These are phyloP conservation scores for Clytia hemisphaerica DNA, from an alignment of 30 jellyfish, hydroid and myxozoan genomes.

Conservation along the genomic window DNA sequence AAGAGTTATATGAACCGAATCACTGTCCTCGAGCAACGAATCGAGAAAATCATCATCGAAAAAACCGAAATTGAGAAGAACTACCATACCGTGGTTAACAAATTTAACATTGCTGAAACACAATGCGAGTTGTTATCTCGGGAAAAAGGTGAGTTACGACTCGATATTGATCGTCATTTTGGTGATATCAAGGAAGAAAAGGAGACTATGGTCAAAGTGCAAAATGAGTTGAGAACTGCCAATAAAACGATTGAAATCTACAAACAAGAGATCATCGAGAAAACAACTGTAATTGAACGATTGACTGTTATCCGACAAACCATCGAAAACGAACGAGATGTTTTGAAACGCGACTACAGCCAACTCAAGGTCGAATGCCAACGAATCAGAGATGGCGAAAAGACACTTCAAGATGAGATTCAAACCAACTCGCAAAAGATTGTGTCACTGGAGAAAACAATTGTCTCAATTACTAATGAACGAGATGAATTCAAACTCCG, in stretches of 20 bases:
- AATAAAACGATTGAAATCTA: slow-evolving; percentile 55
- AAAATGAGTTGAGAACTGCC: slow-evolving; percentile 49
- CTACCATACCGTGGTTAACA: slow-evolving; percentile 56
- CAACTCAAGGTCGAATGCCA: slow-evolving; percentile 40
- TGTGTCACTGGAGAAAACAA: slow-evolving; percentile 71
- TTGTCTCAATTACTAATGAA: slow-evolving; percentile 46
- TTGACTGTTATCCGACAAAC: slow-evolving; percentile 69
- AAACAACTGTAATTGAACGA: slow-evolving; percentile 82
- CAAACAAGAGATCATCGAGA: slow-evolving; percentile 73
- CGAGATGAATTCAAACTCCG: slow-evolving; percentile 61
- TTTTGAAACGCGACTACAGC: slow-evolving; percentile 57
- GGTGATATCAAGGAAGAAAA: slow-evolving; percentile 61
- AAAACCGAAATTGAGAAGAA: slow-evolving; percentile 70
- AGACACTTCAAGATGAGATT: slow-evolving; percentile 49
- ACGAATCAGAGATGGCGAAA: slow-evolving; percentile 25
- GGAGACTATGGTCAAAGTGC: slow-evolving; percentile 48
- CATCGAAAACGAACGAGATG: slow-evolving; percentile 78
- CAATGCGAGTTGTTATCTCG: slow-evolving; percentile 51
- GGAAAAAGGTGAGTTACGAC: slow-evolving; percentile 56
- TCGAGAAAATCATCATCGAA: slow-evolving; percentile 66
- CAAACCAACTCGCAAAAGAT: slow-evolving; percentile 57
- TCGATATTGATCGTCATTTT: slow-evolving; percentile 69
- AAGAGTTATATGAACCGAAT: slow-evolving; percentile 48
- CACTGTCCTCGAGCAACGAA: slow-evolving; percentile 52
- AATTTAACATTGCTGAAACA: slow-evolving; percentile 49